A percentile compares a stretch with the other conserved stretches of the same genome.
Evolutionary conservation across 2,888 invertebrate species (phyloP).

Genomic region (Cremastobaeus sp.): DNA sequence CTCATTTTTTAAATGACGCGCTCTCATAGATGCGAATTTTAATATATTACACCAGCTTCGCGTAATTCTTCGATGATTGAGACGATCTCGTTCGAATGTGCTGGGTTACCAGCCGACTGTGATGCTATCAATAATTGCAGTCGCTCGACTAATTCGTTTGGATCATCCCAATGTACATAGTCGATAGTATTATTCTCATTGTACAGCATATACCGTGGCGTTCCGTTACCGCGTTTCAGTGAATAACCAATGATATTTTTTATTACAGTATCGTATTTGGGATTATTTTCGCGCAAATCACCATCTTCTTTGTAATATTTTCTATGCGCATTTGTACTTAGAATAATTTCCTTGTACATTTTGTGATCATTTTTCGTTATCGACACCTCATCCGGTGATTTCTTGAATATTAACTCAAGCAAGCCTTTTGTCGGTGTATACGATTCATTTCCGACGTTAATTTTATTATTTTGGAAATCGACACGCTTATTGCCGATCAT

Average conservation of each 20-base stretch:
- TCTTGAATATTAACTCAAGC: neutral
- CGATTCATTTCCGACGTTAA: constrained; percentile 34
- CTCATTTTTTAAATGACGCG: too few species aligned
- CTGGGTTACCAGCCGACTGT: neutral
- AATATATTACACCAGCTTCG: constrained; percentile 5
- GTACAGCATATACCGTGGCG: neutral
- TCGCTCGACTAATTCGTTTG: too few species aligned
- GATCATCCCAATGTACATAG: too few species aligned
- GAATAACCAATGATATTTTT: neutral
- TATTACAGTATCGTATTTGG: too few species aligned
- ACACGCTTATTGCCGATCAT: neutral
- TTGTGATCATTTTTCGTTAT: neutral
- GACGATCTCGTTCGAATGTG: neutral
- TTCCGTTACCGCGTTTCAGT: neutral
- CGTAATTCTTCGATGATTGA: constrained; percentile 2
- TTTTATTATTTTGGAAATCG: neutral
- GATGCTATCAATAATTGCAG: neutral
- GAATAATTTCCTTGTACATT: constrained; percentile 57
- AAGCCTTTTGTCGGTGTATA: neutral
- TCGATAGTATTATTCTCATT: neutral
- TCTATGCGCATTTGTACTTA: constrained; percentile 65
- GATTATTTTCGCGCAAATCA: neutral
- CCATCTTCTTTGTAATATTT: neutral
- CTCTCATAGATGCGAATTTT: too few species aligned
- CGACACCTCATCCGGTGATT: neutral